phyloP scores from a whole-genome alignment of 2,113 vertebrate species.

The Podilymbus podiceps region DNA sequence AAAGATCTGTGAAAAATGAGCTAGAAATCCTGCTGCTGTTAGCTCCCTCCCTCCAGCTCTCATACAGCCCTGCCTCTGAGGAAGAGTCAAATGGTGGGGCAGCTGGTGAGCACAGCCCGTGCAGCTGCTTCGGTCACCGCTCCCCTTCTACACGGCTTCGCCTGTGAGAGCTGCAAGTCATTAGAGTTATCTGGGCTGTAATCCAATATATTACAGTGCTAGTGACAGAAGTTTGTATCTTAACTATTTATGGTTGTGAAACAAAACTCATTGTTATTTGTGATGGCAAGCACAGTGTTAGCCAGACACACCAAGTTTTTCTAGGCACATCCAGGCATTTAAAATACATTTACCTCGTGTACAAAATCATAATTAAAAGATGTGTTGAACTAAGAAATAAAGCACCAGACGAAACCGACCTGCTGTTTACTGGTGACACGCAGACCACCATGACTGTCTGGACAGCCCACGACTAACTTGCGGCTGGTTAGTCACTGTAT shows the following conservation, averaged over 20 bases:
- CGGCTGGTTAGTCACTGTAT: not conserved
- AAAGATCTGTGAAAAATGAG: not conserved
- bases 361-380: not conserved
- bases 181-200: not conserved
- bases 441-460: not conserved
- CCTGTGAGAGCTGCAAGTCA: not conserved
- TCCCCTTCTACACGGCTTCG: not conserved
- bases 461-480: not conserved
- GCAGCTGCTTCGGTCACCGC: not conserved
- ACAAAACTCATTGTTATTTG: not conserved
- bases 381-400: not conserved
- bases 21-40: not conserved
- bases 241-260: not conserved
- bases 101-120: not conserved
- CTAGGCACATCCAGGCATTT: not conserved
- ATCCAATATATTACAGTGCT: not conserved
- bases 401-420: not conserved
- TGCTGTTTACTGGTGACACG: not conserved
- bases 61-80: not conserved
- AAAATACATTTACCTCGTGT: not conserved
- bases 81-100: not conserved
- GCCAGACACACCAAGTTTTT: not conserved
- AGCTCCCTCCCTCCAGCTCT: not conserved
- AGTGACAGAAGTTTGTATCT: not conserved
- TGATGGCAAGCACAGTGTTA: not conserved